Conservation (phyloP, 2,113 vertebrate genomes). For the Rallus limicola region DNA sequence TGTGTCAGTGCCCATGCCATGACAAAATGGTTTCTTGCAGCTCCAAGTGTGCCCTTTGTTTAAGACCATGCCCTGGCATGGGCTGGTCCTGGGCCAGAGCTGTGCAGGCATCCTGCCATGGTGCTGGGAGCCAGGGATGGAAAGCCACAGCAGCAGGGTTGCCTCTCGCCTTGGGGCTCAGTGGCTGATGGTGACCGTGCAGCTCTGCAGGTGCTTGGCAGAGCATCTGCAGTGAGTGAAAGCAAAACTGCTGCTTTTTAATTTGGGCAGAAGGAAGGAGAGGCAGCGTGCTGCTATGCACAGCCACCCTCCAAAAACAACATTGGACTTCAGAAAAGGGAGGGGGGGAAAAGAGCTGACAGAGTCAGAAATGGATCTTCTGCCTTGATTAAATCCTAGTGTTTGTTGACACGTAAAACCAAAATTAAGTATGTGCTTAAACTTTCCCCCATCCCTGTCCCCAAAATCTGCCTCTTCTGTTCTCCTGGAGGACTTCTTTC, state of each 20-base stretch:
- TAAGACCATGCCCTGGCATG: background rate
- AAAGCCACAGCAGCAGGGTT: accelerated
- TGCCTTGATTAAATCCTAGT: background rate
- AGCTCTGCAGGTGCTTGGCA: background rate
- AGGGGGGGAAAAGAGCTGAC: background rate
- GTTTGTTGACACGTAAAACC: background rate
- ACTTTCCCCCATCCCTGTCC: background rate
- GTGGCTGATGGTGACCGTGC: accelerated
- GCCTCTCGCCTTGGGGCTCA: background rate
- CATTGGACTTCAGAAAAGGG: background rate
- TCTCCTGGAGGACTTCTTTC: background rate
- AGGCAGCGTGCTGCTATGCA: background rate
- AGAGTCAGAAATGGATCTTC: background rate
- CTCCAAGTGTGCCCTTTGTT: background rate
- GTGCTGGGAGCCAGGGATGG: background rate
- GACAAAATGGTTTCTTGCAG: background rate
- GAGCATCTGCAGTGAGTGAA: background rate
- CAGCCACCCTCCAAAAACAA: background rate
- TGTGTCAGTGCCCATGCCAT: background rate
- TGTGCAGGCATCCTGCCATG: background rate
- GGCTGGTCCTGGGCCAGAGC: background rate
- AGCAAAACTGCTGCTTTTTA: background rate
- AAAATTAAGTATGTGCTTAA: background rate
- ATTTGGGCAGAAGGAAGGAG: background rate
- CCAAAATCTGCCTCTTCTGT: background rate